phyloP scores from a whole-genome alignment of 1,140 invertebrate species.

The Hermetia illucens region DNA sequence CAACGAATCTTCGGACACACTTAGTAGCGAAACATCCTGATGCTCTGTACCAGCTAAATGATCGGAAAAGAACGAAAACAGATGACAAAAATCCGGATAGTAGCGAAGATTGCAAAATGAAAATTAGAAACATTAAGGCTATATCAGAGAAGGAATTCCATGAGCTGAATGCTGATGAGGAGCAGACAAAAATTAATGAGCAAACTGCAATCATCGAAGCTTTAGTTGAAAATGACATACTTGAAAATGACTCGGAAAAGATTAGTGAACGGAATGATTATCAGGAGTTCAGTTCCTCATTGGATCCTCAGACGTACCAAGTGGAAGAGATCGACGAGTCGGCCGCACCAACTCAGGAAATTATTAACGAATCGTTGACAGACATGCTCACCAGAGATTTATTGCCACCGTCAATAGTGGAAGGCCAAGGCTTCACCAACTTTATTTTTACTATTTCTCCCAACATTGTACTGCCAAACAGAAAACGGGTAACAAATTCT shows the following conservation, averaged over 20 bases:
- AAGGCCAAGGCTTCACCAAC: constrained; percentile 4
- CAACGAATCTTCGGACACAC: constrained; percentile 41
- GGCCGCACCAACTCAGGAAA: too few species aligned
- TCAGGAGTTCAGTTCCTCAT: too few species aligned
- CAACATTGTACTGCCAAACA: too few species aligned
- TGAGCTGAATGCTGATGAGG: background rate
- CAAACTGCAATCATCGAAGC: background rate
- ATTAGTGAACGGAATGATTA: too few species aligned
- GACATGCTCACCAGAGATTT: constrained; percentile 7
- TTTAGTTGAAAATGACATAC: background rate
- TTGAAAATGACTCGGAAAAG: too few species aligned
- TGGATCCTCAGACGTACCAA: too few species aligned
- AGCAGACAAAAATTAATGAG: background rate
- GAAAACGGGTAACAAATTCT: too few species aligned
- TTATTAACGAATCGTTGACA: background rate
- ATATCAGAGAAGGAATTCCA: background rate
- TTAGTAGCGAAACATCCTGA: constrained; percentile 40
- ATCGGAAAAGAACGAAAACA: too few species aligned
- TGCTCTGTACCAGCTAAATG: constrained; percentile 19
- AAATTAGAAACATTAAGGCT: background rate
- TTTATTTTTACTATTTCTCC: too few species aligned
- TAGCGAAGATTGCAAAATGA: too few species aligned
- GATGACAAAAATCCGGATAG: too few species aligned
- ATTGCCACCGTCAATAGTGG: constrained; percentile 1
- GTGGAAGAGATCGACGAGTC: too few species aligned